Evolutionary conservation across 2,888 invertebrate species (phyloP).

Genomic region (Heliconius ethilla): DNA sequence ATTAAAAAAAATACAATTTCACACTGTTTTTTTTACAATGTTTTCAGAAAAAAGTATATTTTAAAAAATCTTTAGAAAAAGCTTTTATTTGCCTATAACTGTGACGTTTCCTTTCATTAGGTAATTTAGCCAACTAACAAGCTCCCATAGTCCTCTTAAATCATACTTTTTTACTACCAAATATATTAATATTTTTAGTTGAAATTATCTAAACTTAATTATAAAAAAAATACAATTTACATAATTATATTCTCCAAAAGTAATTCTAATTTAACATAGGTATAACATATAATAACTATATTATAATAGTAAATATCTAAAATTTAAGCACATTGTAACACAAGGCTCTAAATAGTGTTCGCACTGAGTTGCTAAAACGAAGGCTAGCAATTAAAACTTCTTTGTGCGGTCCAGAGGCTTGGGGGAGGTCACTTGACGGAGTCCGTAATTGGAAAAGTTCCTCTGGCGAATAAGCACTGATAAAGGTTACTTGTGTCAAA

Average conservation of each 20-base stretch:
- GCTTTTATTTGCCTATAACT: no score
- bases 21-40: background rate
- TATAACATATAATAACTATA: background rate
- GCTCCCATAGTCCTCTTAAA: no score
- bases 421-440: conserved; percentile 72
- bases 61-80: no score
- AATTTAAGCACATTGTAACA: conserved; percentile 47
- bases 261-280: background rate
- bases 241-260: background rate
- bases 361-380: conserved; percentile 68
- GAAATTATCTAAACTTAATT: no score
- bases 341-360: conserved; percentile 69
- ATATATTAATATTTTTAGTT: no score
- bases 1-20: background rate
- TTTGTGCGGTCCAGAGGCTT: conserved; percentile 65
- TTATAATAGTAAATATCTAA: conserved; percentile 31
- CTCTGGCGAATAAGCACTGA: conserved; percentile 59
- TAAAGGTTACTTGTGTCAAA: conserved; percentile 71
- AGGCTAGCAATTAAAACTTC: conserved; percentile 80
- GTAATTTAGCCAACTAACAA: no score
- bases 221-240: no score
- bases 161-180: no score
- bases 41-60: background rate
- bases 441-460: conserved; percentile 74
- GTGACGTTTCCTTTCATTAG: no score